Base-by-base conservation (phyloP, 2,888 invertebrate species). In the Mythimna albipuncta region DNA sequence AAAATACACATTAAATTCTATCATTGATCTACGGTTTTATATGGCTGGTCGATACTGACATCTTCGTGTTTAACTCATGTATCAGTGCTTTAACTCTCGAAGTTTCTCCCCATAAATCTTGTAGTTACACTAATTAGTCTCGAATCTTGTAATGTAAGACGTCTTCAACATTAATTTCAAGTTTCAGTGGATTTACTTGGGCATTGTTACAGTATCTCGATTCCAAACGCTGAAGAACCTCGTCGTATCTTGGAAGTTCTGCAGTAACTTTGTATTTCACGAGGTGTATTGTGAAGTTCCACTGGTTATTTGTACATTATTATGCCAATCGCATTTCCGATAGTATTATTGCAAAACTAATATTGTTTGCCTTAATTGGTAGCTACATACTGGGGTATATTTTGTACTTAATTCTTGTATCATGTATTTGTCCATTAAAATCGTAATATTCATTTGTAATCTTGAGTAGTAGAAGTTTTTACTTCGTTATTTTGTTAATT, bases 241-340 rank as follows among this genome's bases (percentile, higher is more conserved):
- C 1, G n/a, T 55, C n/a, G 11, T 38, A 38, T 59, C 26, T 69
- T 50, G 32, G 11, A 61, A 66, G 55, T 21, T 35, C 19, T 66
- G 54, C 21, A 35, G 26, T 54, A 41, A 62, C 38, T 74, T 71
- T 38, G 55, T 70, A 63, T 68, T 72, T 67, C 26, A 62, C 54
- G 41, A 61, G 47, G 47, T 67, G 50, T 26, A 55, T 21, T 54
- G 32, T 59, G 38, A 57, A 61, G 57, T 32, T 11, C 1, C 68
- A 26, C 62, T 79, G 64, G 79, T 79, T 78, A 61, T 66, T 64
- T 26, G 55, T 50, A 61, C 74, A 80, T 82, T 74, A 73, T 61
- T 79, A 79, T 79, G 82, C 79, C 58, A 69, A 64, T 66, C 64
- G 41, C 55, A 72, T 71, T 74, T 79, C 79, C 71, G 70, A 67